phyloP scores from a whole-genome alignment of 2,888 invertebrate genomes.

The Timema cristinae region DNA sequence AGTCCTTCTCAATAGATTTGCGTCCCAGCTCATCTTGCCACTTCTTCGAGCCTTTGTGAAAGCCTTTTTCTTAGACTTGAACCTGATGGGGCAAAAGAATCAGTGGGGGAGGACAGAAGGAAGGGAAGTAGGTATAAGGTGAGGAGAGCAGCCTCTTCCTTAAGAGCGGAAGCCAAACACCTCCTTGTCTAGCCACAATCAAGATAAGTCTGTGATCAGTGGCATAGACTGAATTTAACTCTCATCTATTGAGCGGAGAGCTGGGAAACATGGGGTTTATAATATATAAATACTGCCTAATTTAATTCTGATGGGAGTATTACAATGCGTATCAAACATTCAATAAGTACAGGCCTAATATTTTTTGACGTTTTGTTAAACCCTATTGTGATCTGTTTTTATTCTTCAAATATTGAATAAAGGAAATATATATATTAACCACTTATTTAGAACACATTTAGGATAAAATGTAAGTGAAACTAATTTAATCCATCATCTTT shows the following conservation, averaged over 20 bases:
- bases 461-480: too few species aligned
- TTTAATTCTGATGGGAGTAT: too few species aligned
- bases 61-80: conserved; percentile 99
- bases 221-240: conserved; percentile 44
- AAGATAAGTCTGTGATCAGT: conserved; percentile 16
- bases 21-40: conserved; percentile 97
- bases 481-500: not conserved
- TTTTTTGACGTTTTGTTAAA: too few species aligned
- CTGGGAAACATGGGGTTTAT: conserved; percentile 38
- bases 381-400: too few species aligned
- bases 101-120: conserved; percentile 16
- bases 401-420: too few species aligned
- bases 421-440: too few species aligned
- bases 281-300: too few species aligned
- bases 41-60: conserved; percentile 98
- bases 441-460: too few species aligned
- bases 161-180: conserved; percentile 26
- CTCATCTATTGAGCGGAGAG: conserved; percentile 73
- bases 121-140: conserved; percentile 4
- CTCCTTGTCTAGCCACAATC: conserved; percentile 6
- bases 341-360: too few species aligned
- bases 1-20: conserved; percentile 94
- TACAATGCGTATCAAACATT: too few species aligned
- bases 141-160: conserved; percentile 26
- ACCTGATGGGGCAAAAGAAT: conserved; percentile 59